These are phyloP conservation scores for Listrodromus nycthemerus DNA, from an alignment of 2,888 invertebrate species.

Conservation along the genomic window DNA sequence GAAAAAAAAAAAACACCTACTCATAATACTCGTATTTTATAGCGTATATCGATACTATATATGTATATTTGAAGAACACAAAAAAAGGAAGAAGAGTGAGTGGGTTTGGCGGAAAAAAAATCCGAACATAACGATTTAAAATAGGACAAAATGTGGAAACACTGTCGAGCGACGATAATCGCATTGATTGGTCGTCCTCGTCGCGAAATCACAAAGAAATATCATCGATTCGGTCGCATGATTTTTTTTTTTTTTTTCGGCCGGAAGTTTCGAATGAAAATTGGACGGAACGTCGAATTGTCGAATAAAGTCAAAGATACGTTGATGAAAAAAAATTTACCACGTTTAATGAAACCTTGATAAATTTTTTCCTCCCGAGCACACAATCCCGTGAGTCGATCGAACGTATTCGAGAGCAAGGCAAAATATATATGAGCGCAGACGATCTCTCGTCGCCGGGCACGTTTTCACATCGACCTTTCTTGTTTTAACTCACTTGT, in stretches of 20 bases:
- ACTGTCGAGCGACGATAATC: slow-evolving; percentile 57
- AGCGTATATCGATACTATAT: slow-evolving; percentile 67
- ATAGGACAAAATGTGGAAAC: slow-evolving; percentile 68
- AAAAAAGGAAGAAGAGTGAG: slow-evolving; percentile 51
- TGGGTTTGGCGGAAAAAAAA: slow-evolving; percentile 27
- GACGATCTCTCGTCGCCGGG: slow-evolving; percentile 42
- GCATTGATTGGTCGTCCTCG: slow-evolving; percentile 54
- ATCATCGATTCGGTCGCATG: slow-evolving; percentile 39
- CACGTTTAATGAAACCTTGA: slow-evolving; percentile 51
- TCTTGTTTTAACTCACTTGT: slow-evolving; percentile 48
- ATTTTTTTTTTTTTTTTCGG: slow-evolving; percentile 35
- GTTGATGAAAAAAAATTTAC: slow-evolving; percentile 54
- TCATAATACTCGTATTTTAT: slow-evolving; percentile 79
- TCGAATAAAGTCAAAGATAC: slow-evolving; percentile 57
- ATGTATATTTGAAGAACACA: slow-evolving; percentile 62
- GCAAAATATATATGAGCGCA: slow-evolving; percentile 19
- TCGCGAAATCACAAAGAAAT: slow-evolving; percentile 14
- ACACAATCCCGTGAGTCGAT: slow-evolving; percentile 46
- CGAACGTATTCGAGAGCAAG: slow-evolving; percentile 25
- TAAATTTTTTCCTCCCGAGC: slow-evolving; percentile 31
- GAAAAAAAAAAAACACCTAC: slow-evolving; percentile 63
- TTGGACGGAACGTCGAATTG: slow-evolving; percentile 34
- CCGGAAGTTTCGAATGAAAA: slow-evolving; percentile 47
- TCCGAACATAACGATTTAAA: slow-evolving; percentile 39
- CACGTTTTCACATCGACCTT: slow-evolving; percentile 59